Evolutionary conservation across 1,140 invertebrate species (phyloP), one percentile per base, ranked within the genome.

Genomic region (Drosophila azteca): DNA sequence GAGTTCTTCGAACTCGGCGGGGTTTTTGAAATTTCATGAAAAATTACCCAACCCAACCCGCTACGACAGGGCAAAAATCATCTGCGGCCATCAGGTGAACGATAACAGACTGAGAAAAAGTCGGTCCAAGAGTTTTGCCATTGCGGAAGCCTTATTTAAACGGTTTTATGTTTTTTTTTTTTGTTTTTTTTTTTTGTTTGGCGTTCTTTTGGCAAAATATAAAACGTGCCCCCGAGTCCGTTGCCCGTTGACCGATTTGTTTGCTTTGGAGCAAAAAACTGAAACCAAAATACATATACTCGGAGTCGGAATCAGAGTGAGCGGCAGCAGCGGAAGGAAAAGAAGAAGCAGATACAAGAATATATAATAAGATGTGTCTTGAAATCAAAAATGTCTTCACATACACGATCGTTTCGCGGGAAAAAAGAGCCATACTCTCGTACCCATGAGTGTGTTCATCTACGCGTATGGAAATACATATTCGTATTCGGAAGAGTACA

Each of bases 181-280:
- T n/a, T 24, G 6, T 9, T 22, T 43, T 29, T 13, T 13, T 59
- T 11, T 53, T n/a, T 24, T n/a, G 8, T 49, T 54, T 75, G 74
- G 35, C 35, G 35, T 17, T 15, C 15, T 49, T 65, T 75, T 60
- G 61, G 49, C 43, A 51, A 24, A 52, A 65, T 13, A 54, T 22
- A 52, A 76, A 76, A 76, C 72, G 72, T 76, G 72, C 63, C 44
- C 39, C 44, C 39, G 71, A 60, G 72, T 58, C 62, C 71, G 54
- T 75, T 75, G 70, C 62, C 71, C 72, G 72, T 76, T 76, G 72
- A 76, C 72, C 72, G 72, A 76, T 76, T 76, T 74, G 71, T 74
- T 74, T 67, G 31, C 72, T 65, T 73, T 59, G 13, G 43, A 41
- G 43, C 46, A 54, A 46, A 44, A 55, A 51, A 44, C 52, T 24